Evolutionary conservation across 2,888 invertebrate species (phyloP).

Genomic region (Philhelius pedissequus): DNA sequence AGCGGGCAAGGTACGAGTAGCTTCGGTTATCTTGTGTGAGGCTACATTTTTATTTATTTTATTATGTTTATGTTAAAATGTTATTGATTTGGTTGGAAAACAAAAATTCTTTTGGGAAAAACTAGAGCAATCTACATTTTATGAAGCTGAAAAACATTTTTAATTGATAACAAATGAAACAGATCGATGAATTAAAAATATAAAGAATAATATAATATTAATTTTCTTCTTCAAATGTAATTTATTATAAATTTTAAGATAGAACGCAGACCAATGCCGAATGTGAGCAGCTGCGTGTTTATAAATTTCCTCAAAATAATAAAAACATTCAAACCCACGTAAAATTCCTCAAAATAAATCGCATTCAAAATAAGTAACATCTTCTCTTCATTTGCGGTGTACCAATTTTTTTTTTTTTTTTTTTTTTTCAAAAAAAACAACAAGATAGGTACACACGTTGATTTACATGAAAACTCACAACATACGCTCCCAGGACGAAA

Average conservation of each 20-base stretch:
- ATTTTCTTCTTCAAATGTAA: neutral
- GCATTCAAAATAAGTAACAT: neutral
- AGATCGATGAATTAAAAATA: too few species aligned
- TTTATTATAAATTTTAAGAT: neutral
- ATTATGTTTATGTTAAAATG: too few species aligned
- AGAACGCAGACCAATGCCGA: neutral
- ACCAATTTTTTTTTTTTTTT: neutral
- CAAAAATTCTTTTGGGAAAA: too few species aligned
- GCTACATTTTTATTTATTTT: too few species aligned
- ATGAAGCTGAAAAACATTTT: too few species aligned
- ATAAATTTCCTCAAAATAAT: neutral
- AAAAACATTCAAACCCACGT: neutral
- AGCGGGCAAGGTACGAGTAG: too few species aligned
- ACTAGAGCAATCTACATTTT: too few species aligned
- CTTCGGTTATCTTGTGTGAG: too few species aligned
- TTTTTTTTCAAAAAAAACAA: neutral
- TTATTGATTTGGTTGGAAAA: too few species aligned
- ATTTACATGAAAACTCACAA: slow-evolving; percentile 31
- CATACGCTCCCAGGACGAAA: slow-evolving; percentile 35
- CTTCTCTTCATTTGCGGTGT: neutral
- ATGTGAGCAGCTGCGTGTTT: neutral
- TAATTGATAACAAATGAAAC: too few species aligned
- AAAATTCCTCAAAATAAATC: neutral
- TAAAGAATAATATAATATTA: neutral
- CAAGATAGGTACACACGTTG: neutral